Base-by-base conservation (phyloP, 2,797 vertebrate genomes). In the Pseudotriccus pelzelni region DNA sequence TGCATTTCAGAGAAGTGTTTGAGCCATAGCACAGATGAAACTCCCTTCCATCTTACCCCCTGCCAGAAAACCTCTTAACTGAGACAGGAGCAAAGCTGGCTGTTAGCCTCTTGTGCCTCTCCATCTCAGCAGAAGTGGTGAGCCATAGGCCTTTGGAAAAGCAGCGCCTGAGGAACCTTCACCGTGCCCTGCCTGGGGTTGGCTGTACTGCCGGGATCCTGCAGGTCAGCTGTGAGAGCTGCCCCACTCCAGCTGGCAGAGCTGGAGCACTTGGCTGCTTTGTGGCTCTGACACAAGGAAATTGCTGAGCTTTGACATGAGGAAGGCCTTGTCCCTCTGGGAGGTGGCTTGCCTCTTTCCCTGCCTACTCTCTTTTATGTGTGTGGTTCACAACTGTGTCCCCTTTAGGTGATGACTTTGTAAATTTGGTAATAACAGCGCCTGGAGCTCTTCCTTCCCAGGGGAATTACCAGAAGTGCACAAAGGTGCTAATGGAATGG, bases 171-270 rank as follows among this genome's bases (percentile, higher is more conserved):
- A 79, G 49, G 47, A 87, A 64, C 59, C 44, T 85, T 79, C 43
- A 43, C 23, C 17, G 1, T 52, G 58, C 27, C 47, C 53, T 77
- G 0, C 0, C 55, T 34, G 58, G 69, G 21, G 28, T 1, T 64
- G 32, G 34, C 60, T 5, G 0, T 30, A 14, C 36, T 6, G 8
- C 13, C 0, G 37, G 70, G 63, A 76, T 43, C 0, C 0, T 25
- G 43, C 56, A 77, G 72, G 68, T 85, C 56, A 63, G 34, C 50
- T 50, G 20, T 14, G 59, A 70, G 67, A 75, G 55, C 74, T 82
- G 41, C 34, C 34, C 27, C 0, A 2, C 52, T 84, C 39, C 81
- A 47, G 36, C 36, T 79, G 84, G 73, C 64, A 80, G 47, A 88
- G n/a, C 18, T 43, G n/a, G 39, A 85, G 80, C 10, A 8, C 41